A percentile compares a stretch with the other conserved stretches of the same genome.
phyloP scores from a whole-genome alignment of 1,140 invertebrate species.

The Colletes gigas region DNA sequence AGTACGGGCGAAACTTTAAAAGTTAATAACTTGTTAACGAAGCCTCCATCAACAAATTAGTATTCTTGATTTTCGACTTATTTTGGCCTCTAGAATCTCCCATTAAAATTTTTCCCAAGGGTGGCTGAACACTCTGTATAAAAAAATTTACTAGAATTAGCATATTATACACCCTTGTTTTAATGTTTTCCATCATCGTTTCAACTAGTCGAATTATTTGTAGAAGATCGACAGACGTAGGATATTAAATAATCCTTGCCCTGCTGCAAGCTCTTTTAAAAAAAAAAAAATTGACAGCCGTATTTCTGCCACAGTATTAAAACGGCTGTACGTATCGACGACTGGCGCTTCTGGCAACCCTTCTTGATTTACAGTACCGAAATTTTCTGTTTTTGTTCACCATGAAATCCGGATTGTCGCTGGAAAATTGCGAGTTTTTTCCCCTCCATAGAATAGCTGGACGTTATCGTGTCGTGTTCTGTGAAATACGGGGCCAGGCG shows the following conservation, averaged over 20 bases:
- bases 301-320: constrained; percentile 7
- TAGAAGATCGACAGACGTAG: neutral
- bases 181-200: neutral
- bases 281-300: neutral
- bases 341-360: neutral
- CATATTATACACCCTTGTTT: neutral
- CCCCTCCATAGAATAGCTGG: constrained; percentile 1
- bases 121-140: no score
- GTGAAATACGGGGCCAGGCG: neutral
- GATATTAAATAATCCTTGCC: neutral
- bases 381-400: constrained; percentile 15
- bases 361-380: constrained; percentile 17
- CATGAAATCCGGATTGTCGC: neutral
- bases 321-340: constrained; percentile 17
- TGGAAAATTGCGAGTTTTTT: neutral
- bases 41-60: no score
- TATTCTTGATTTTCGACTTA: no score
- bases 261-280: neutral
- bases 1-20: no score
- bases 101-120: no score
- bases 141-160: no score
- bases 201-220: neutral
- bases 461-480: neutral
- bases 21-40: no score
- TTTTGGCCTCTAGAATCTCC: no score